Evolutionary conservation across 1,140 invertebrate genomes (phyloP), one percentile per base, ranked within the genome.

Genomic region (Sycophila sp.): DNA sequence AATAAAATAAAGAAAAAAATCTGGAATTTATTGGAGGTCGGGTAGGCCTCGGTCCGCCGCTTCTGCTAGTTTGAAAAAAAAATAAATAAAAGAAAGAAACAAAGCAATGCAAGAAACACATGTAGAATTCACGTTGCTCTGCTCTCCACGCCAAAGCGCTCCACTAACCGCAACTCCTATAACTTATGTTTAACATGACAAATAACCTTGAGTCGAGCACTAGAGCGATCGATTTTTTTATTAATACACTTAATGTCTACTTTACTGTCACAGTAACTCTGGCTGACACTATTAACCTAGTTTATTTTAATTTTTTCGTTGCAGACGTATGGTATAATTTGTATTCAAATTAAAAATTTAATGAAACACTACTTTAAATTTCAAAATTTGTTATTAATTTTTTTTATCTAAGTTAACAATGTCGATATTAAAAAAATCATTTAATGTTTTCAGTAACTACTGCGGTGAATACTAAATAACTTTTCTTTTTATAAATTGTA

Each of bases 81-180:
- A n/a, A n/a, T n/a, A n/a, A n/a, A n/a, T n/a, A n/a, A n/a, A n/a
- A 8, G 45, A 49, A 49, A 24, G 13, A 49, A 62, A 75, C 4
- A 34, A 65, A 65, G 30, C 66, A 70, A 68, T 56, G 22, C 59
- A 67, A 10, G 26, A 47, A 34, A 47, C 5, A 63, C 28, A 34
- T n/a, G 45, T 36, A 24, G 60, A 65, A 67, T 65, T 59, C 72
- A 71, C 67, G 69, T 75, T 81, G 76, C 78, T 75, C 81, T 79
- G 74, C 78, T 75, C 77, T 78, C 80, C 75, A 73, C 75, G 78
- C 77, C 81, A 77, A 74, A 75, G 77, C 76, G 58, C 76, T 80
- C 73, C 78, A 81, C 73, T 81, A 82, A 79, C 71, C 78, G 78
- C 80, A 78, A 80, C 78, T 82, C 77, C 76, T 77, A 42, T 59